These are phyloP conservation scores for Dicyrtomina minuta DNA, from an alignment of 2,888 invertebrate species.

Conservation along the genomic window DNA sequence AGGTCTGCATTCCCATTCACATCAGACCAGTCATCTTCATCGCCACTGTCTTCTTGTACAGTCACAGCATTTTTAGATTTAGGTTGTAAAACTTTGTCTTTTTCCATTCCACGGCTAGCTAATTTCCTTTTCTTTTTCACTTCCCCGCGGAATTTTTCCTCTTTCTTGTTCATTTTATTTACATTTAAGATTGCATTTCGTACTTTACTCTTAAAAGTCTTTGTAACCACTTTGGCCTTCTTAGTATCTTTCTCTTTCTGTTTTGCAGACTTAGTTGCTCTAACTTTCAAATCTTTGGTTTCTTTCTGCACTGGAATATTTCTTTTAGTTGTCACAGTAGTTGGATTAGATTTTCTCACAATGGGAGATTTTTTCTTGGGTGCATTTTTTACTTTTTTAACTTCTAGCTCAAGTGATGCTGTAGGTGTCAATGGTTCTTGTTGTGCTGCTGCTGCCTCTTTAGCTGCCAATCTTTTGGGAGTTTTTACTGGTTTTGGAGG, in stretches of 20 bases:
- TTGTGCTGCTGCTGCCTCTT: background rate
- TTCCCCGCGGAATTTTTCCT: slow-evolving; percentile 25
- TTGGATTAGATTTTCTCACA: slow-evolving; percentile 4
- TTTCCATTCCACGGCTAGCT: slow-evolving; percentile 33
- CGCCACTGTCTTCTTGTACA: slow-evolving; percentile 30
- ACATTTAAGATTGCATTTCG: slow-evolving; percentile 29
- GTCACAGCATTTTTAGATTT: slow-evolving; percentile 49
- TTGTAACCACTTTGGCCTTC: slow-evolving; percentile 17
- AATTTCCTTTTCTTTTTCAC: slow-evolving; percentile 32
- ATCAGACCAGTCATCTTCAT: slow-evolving; percentile 40
- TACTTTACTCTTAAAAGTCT: slow-evolving; percentile 23
- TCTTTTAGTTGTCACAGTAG: slow-evolving; percentile 6
- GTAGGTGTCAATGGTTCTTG: too few species aligned
- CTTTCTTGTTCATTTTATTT: slow-evolving; percentile 30
- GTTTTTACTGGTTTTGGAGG: slow-evolving; percentile 14
- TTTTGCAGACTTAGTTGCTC: slow-evolving; percentile 13
- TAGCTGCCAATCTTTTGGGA: slow-evolving; percentile 6
- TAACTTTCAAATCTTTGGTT: slow-evolving; percentile 32
- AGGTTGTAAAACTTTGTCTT: slow-evolving; percentile 52
- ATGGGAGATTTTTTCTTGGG: slow-evolving; percentile 10
- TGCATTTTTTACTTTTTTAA: background rate
- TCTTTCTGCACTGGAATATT: slow-evolving; percentile 21
- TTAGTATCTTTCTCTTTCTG: slow-evolving; percentile 22
- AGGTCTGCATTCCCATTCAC: slow-evolving; percentile 8
- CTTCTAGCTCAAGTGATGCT: background rate